These are phyloP conservation scores for Spicauda simplicius DNA, from an alignment of 2,888 invertebrate genomes.

Conservation along the genomic window DNA sequence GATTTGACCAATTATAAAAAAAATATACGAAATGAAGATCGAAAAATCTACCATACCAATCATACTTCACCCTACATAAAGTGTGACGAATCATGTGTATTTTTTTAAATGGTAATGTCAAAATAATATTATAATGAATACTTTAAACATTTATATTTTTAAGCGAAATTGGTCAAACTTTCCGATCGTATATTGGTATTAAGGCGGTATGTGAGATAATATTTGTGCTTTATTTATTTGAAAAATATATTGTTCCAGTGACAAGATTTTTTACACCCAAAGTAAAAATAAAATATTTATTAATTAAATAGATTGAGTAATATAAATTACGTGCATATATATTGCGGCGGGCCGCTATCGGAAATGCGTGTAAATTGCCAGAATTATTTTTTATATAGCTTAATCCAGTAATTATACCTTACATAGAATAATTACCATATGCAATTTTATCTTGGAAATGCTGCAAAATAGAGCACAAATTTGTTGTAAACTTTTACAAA, in stretches of 20 bases:
- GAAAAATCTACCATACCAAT: no score
- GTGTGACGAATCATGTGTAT: no score
- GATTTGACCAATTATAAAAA: no score
- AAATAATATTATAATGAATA: no score
- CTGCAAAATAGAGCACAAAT: neutral
- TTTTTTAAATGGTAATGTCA: no score
- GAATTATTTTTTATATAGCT: neutral
- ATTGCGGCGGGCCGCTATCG: conserved; percentile 26
- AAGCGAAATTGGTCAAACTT: neutral
- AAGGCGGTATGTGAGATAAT: neutral
- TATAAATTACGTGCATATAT: no score
- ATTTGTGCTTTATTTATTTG: conserved; percentile 14
- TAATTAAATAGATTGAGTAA: no score
- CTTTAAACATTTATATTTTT: no score
- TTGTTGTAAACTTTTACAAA: neutral
- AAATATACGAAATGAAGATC: no score
- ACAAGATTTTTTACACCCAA: neutral
- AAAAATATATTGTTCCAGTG: neutral
- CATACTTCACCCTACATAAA: no score
- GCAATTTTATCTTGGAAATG: neutral
- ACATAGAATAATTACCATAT: neutral
- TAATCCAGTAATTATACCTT: neutral
- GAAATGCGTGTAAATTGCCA: neutral
- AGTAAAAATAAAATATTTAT: neutral
- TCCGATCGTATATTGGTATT: conserved; percentile 1